Base-by-base conservation (phyloP, 1,140 invertebrate species). In the Monochamus saltuarius region DNA sequence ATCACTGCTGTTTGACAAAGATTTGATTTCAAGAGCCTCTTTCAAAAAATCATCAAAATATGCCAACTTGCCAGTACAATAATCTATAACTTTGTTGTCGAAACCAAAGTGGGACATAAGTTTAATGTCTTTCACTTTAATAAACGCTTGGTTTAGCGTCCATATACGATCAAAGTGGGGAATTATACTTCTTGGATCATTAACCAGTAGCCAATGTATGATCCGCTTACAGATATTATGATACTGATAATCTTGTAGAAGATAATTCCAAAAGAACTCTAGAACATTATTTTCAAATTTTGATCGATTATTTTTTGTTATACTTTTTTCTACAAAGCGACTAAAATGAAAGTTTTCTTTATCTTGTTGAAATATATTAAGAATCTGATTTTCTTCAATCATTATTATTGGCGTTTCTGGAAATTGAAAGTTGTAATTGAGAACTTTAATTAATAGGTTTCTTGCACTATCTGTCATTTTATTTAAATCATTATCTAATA, bases 51-150 rank as follows among this genome's bases (percentile, higher is more conserved):
- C 22, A 29, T 29, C 22, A 29, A 29, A 6, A 6, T 6, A 3
- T 29, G 22, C 22, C 22, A 29, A 29, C 22, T 29, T 29, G 6
- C 6, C 22, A 6, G 22, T 29, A 6, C 22, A 29, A 29, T 29
- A 29, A 6, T 29, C 22, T 29, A 34, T 8, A n/a, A 42, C 34
- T 47, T 42, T 56, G n/a, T 52, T 56, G 36, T 62, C 51, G n/a
- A 51, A 39, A 36, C 49, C 42, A 22, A 61, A 61, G 36, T 61
- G 60, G 3, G 37, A 56, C 40, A 43, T 56, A 7, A 50, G 47
- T 51, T 56, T 62, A 1, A 51, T 43, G 17, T 11, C 22, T 47
- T 37, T 4, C 36, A 38, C 47, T 49, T 47, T 8, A 19, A 14
- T 7, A 22, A 11, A 47, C 19, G 14, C 4, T 13, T 50, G 14